These are phyloP conservation scores for Chiridota heheva DNA, from an alignment of 35 echinoderm and acorn worm genomes.

Conservation along the genomic window DNA sequence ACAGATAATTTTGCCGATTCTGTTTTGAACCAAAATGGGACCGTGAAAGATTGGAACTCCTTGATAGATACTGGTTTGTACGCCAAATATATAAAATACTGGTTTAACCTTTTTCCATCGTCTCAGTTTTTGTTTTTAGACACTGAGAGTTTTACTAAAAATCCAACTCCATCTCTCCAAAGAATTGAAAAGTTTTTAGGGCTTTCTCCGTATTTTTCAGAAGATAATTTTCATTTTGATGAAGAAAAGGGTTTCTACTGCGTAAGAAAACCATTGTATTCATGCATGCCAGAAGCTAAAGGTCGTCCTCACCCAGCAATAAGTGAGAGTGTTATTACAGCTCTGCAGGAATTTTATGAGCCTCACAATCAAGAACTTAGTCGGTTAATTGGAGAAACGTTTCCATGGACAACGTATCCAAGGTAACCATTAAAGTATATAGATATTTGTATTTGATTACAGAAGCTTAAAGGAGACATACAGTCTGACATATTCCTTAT, in stretches of 20 bases:
- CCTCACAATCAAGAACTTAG: conserved; percentile 48
- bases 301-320: conserved; percentile 51
- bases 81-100: conserved; percentile 39
- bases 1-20: conserved; percentile 50
- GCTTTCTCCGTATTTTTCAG: conserved; percentile 33
- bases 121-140: conserved; percentile 54
- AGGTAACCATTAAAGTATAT: no score
- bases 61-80: conserved; percentile 57
- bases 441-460: no score
- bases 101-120: conserved; percentile 37
- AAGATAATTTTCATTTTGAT: conserved; percentile 59
- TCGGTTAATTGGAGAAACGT: background rate
- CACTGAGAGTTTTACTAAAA: conserved; percentile 31
- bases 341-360: conserved; percentile 40
- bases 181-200: conserved; percentile 57
- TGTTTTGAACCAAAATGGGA: conserved; percentile 28
- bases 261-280: background rate
- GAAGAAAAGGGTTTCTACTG: conserved; percentile 61
- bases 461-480: no score
- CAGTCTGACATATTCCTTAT: no score
- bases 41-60: conserved; percentile 21
- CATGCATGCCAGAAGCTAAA: conserved; percentile 38
- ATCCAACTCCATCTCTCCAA: conserved; percentile 24
- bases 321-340: conserved; percentile 12
- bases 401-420: conserved; percentile 42